Conservation (phyloP, 2,888 invertebrate genomes). For the Gymnoscelis rufifasciata region DNA sequence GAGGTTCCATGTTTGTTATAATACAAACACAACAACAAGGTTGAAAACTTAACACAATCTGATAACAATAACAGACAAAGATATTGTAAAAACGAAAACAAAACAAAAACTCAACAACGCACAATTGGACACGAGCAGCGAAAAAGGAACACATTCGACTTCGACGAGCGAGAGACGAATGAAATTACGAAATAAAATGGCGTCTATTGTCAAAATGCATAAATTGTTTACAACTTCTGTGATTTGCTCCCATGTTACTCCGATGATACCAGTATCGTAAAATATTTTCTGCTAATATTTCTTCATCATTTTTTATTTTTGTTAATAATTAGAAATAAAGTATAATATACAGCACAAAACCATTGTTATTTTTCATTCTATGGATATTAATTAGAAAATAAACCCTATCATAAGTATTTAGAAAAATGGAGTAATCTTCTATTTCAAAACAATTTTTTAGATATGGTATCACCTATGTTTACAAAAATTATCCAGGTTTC, state of each 20-base stretch:
- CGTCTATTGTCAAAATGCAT: background rate
- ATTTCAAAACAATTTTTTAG: background rate
- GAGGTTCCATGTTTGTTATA: background rate
- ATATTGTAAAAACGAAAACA: background rate
- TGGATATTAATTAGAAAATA: background rate
- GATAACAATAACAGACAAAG: background rate
- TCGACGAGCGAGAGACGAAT: background rate
- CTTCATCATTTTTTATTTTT: constrained; percentile 2
- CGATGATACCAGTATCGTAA: background rate
- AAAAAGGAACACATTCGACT: constrained; percentile 2
- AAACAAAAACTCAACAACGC: constrained; percentile 1
- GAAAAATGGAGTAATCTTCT: background rate
- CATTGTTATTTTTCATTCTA: background rate
- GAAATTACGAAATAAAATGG: background rate
- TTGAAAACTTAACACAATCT: background rate
- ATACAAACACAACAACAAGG: constrained; percentile 1
- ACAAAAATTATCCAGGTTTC: too few species aligned
- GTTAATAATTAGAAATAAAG: background rate
- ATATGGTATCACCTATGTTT: too few species aligned
- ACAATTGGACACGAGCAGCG: background rate
- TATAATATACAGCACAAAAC: background rate
- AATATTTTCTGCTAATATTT: background rate
- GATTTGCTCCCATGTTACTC: background rate
- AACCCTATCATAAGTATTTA: background rate
- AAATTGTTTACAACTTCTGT: background rate